Base-by-base conservation (phyloP, 2,888 invertebrate genomes). In the Euclidia mi region DNA sequence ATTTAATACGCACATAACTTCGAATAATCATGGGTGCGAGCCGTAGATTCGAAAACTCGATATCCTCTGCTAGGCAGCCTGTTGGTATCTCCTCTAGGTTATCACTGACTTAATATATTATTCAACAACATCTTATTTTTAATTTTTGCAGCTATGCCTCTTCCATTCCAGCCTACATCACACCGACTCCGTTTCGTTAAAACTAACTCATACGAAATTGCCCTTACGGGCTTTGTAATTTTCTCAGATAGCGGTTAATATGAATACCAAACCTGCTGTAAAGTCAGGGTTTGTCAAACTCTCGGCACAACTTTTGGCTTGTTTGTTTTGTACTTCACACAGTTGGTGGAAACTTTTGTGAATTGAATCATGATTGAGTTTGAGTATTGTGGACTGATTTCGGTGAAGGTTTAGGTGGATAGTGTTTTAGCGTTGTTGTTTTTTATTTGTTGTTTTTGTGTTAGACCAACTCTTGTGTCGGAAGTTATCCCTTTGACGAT, bases 141-240 rank as follows among this genome's bases (percentile, higher is more conserved):
- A n/a, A 10, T 31, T 31, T n/a, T 3, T 10, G 3, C n/a, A 2
- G 4, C 34, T 35, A 17, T 48, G 71, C 1, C 80, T 9, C 60
- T 78, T 86, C 84, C 66, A 80, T 53, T 2, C 1, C 55, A n/a
- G 2, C 18, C 6, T 63, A 67, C 6, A 52, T 66, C 58, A 17
- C 10, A 12, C n/a, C 29, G 32, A 38, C 60, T 57, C 41, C 78
- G 75, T 82, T 79, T 73, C 79, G 69, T 69, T 75, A 69, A 71
- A 79, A 81, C 81, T 84, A 85, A 84, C 84, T 87, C 81, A 83
- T 80, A 82, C 82, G 47, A 85, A 87, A 84, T 87, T 83, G 79
- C 81, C 81, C 81, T 77, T 76, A 78, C 72, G 76, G 78, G 82
- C 78, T 79, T 76, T 73, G 78, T 85, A 87, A 87, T 85, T 83